These are phyloP conservation scores for Notechis scutatus DNA, from an alignment of 2,113 vertebrate species.

Conservation along the genomic window DNA sequence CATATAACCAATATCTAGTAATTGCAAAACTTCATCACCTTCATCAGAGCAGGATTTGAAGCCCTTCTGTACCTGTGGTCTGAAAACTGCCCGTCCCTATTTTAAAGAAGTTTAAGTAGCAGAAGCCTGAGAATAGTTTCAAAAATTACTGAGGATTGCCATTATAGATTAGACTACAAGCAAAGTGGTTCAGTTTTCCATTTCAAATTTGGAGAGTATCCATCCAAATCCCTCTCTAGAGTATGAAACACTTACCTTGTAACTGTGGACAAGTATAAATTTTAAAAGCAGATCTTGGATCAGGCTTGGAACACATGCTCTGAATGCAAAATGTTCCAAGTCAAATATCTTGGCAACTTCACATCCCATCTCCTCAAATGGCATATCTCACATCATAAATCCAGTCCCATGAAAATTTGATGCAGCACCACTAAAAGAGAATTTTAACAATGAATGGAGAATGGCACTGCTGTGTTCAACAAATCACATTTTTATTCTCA, in stretches of 20 bases:
- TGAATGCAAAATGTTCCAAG: background rate
- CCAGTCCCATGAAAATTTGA: background rate
- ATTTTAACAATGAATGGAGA: background rate
- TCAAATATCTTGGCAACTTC: background rate
- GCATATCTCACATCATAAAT: background rate
- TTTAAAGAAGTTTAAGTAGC: background rate
- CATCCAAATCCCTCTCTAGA: background rate
- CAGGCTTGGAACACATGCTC: background rate
- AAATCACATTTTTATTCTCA: background rate
- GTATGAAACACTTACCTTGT: background rate
- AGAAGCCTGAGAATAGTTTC: background rate
- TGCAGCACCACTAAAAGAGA: background rate
- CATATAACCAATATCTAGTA: background rate
- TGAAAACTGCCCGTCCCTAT: background rate
- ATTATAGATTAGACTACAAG: background rate
- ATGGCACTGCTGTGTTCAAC: background rate
- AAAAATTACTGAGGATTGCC: background rate
- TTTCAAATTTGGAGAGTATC: background rate
- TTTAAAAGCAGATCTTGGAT: background rate
- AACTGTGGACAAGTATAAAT: background rate
- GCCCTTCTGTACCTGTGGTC: background rate
- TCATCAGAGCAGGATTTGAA: background rate
- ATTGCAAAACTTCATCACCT: background rate
- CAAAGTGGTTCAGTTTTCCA: background rate
- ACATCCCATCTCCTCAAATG: background rate